Evolutionary conservation across 2,888 invertebrate genomes (phyloP), one percentile per base, ranked within the genome.

Genomic region (Cyaniris semiargus): DNA sequence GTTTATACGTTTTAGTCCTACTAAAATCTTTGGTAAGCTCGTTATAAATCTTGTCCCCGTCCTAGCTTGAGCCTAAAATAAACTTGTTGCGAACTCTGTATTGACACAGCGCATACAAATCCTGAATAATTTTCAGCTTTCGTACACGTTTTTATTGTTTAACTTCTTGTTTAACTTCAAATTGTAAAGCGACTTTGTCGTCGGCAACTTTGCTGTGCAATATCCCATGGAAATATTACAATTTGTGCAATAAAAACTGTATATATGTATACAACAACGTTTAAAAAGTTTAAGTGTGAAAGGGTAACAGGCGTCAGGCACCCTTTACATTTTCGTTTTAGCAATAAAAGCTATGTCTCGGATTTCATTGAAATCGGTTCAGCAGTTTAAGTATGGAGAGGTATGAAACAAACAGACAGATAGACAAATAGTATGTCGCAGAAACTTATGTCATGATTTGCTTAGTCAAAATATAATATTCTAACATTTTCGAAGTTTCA

Each of bases 71-170:
- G 31, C 71, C 71, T 18, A 38, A 71, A 71, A 71, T 71, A 71
- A 71, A 71, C 71, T 71, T 38, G 71, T 71, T 38, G 34, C 71
- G 13, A 71, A 71, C 71, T 38, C 71, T 4, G 38, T 38, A 71
- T 71, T 71, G 71, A 71, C 71, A 38, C 34, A 71, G 38, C 71
- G 71, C 23, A 71, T 38, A 38, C 38, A 38, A 71, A 38, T 71
- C 38, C 38, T 31, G 71, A 71, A 38, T 71, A 71, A 38, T 71
- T 38, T 48, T 38, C 38, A 38, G 71, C 66, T 27, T 27, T 27
- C 3, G 27, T 66, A 15, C 10, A 60, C 21, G 23, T 60, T 8
- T 66, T 27, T 27, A 66, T 66, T 66, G 27, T 66, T 66, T 66
- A 66, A 27, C 27, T 66, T 66, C 27, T 27, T 27, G 13, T 60